These are phyloP conservation scores for Bombus ignitus DNA, from an alignment of 1,140 invertebrate species.

Conservation along the genomic window DNA sequence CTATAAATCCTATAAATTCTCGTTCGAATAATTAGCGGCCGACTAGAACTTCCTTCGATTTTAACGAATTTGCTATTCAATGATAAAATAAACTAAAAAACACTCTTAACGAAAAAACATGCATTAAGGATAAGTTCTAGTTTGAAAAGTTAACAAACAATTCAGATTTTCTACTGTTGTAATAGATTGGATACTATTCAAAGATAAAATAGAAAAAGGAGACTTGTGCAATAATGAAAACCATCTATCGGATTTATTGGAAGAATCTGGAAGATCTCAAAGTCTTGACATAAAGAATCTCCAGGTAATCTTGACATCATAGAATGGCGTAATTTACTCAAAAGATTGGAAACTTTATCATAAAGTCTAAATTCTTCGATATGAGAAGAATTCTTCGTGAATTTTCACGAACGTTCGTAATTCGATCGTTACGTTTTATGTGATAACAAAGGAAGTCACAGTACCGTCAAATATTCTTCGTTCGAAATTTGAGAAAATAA, in stretches of 20 bases:
- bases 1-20: constrained; percentile 17
- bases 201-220: too few relatives aligned
- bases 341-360: background rate
- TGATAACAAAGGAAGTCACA: background rate
- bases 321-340: background rate
- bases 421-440: background rate
- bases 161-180: too few relatives aligned
- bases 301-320: too few relatives aligned
- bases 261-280: background rate
- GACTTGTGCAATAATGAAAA: too few relatives aligned
- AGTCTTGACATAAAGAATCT: too few relatives aligned
- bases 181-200: too few relatives aligned
- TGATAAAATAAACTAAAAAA: too few relatives aligned
- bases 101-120: too few relatives aligned
- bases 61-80: background rate
- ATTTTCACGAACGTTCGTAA: background rate
- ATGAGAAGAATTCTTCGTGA: background rate
- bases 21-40: background rate
- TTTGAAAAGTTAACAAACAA: too few relatives aligned
- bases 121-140: too few relatives aligned
- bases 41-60: background rate
- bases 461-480: too few relatives aligned
- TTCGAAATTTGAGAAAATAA: background rate
- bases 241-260: background rate
- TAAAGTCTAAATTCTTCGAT: too few relatives aligned